These are phyloP conservation scores for Papilio demoleus DNA, from an alignment of 2,888 invertebrate genomes.

Conservation along the genomic window DNA sequence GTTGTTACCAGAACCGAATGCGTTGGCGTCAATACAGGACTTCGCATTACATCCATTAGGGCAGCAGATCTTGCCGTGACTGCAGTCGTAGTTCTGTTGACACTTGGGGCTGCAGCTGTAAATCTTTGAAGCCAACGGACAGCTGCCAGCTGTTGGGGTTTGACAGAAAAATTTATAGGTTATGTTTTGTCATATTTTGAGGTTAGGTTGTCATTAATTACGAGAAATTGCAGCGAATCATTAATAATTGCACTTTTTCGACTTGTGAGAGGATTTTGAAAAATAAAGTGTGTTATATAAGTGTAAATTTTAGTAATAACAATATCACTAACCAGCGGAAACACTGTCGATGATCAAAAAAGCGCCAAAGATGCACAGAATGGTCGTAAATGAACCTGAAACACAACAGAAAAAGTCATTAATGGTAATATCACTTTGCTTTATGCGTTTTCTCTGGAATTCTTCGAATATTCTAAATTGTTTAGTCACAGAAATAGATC, in stretches of 20 bases:
- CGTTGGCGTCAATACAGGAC: conserved; percentile 84
- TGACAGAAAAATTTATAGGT: too few relatives aligned
- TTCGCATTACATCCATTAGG: conserved; percentile 87
- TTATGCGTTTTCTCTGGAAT: neutral
- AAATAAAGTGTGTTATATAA: too few relatives aligned
- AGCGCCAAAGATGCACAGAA: conserved; percentile 56
- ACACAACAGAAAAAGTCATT: neutral
- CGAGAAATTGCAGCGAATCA: neutral
- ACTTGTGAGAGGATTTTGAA: too few relatives aligned
- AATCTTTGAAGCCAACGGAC: conserved; percentile 86
- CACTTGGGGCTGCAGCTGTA: conserved; percentile 88
- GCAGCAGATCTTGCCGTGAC: conserved; percentile 87
- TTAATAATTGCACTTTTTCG: too few relatives aligned
- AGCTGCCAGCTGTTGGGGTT: conserved; percentile 67
- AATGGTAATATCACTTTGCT: conserved; percentile 19
- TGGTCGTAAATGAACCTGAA: conserved; percentile 66
- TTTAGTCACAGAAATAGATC: neutral
- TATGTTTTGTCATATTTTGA: neutral
- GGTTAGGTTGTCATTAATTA: neutral
- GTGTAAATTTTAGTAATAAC: too few relatives aligned
- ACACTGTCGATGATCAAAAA: conserved; percentile 55
- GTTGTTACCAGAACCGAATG: conserved; percentile 58
- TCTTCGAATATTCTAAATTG: neutral
- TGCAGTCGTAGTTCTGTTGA: conserved; percentile 86
- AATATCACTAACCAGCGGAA: conserved; percentile 59